Percentiles rank a stretch among this genome's conserved stretches.
These are phyloP conservation scores for Acrobasis suavella DNA, from an alignment of 2,888 invertebrate species.

Conservation along the genomic window DNA sequence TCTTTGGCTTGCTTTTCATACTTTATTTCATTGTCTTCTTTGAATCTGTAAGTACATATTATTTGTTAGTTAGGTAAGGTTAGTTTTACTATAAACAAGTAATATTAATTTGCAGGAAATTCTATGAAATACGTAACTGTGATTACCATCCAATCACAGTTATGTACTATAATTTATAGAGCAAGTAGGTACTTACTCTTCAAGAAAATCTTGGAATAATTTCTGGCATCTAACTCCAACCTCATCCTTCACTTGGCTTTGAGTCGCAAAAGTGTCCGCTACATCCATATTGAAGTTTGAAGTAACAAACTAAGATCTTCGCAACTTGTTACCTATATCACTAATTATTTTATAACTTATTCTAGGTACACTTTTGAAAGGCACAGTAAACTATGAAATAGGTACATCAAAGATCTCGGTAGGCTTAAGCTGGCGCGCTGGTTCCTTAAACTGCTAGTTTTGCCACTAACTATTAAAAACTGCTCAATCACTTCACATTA, in stretches of 20 bases:
- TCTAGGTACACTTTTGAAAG: not conserved
- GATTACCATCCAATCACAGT: no score
- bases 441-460: not conserved
- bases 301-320: not conserved
- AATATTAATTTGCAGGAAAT: no score
- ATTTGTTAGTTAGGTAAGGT: not conserved
- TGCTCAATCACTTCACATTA: not conserved
- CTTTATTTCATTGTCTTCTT: constrained; percentile 93
- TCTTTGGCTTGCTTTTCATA: constrained; percentile 92
- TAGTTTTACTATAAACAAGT: not conserved
- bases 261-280: constrained; percentile 88
- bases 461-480: not conserved
- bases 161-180: not conserved
- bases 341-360: not conserved
- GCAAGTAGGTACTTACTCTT: constrained; percentile 87
- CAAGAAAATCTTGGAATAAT: constrained; percentile 97
- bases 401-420: not conserved
- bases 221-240: constrained; percentile 97
- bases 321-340: not conserved
- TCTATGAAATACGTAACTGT: not conserved
- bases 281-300: constrained; percentile 87
- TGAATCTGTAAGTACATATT: constrained; percentile 80
- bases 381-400: not conserved
- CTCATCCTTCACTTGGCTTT: constrained; percentile 92
- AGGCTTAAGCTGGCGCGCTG: not conserved